Evolutionary conservation across 92 coral and sea anemone species (phyloP).

Genomic region (Actinernus sp.): DNA sequence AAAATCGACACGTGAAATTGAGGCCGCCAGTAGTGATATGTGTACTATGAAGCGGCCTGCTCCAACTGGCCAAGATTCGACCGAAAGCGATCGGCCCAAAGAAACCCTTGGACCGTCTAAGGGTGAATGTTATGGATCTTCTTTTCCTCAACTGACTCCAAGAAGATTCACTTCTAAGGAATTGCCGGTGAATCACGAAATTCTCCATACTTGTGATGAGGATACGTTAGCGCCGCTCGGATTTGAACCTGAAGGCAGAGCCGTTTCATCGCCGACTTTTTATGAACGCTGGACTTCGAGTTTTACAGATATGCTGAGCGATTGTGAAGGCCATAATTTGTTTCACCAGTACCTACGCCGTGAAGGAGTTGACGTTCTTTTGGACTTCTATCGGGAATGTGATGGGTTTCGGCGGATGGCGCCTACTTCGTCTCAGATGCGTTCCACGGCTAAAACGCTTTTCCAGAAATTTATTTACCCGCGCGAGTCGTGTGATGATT

Average conservation of each 20-base stretch:
- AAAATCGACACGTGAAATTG: slow-evolving; percentile 89
- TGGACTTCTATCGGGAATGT: slow-evolving; percentile 93
- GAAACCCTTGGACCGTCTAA: slow-evolving; percentile 51
- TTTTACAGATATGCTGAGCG: slow-evolving; percentile 77
- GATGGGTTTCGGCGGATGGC: slow-evolving; percentile 92
- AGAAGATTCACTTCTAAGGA: slow-evolving; percentile 75
- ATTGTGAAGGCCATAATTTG: slow-evolving; percentile 70
- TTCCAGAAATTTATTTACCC: slow-evolving; percentile 83
- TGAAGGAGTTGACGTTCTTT: slow-evolving; percentile 73
- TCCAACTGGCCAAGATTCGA: slow-evolving; percentile 97
- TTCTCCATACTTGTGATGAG: slow-evolving; percentile 71
- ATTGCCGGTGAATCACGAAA: slow-evolving; percentile 53
- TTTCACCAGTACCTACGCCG: slow-evolving; percentile 84
- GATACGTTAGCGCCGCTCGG: slow-evolving; percentile 92
- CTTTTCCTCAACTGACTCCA: slow-evolving; percentile 80
- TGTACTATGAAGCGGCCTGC: slow-evolving; percentile 87
- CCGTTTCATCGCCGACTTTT: slow-evolving; percentile 81
- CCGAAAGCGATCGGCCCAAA: slow-evolving; percentile 68
- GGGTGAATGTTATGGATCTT: slow-evolving; percentile 45
- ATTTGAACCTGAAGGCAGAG: slow-evolving; percentile 99
- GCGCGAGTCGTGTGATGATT: slow-evolving; percentile 52
- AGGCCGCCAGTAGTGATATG: slow-evolving; percentile 35
- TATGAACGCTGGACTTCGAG: slow-evolving; percentile 81
- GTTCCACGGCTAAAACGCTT: slow-evolving; percentile 81
- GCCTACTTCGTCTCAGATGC: slow-evolving; percentile 78